Conservation (phyloP, 2,888 invertebrate genomes). For the Sphaerophoria taeniata region DNA sequence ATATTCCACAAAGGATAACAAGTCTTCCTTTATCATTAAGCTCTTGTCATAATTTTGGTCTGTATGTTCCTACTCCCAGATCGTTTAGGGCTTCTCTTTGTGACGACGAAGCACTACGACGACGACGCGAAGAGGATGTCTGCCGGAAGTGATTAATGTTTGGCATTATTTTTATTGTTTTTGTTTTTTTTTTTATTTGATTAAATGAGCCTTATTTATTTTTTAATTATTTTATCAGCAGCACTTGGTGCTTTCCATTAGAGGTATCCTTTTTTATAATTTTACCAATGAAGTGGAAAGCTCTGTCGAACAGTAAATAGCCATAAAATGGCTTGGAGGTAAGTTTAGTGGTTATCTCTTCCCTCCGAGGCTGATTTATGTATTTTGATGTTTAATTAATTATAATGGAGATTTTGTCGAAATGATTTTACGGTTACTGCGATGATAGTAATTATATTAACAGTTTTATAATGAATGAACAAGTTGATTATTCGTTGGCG, state of each 20-base stretch:
- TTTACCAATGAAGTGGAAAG: conserved; percentile 33
- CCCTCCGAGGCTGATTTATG: conserved; percentile 2
- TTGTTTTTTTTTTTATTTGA: not conserved
- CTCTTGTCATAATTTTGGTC: too few relatives aligned
- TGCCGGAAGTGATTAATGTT: too few relatives aligned
- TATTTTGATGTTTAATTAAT: conserved; percentile 58
- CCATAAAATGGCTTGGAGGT: not conserved
- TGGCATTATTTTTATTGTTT: too few relatives aligned
- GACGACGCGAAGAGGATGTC: too few relatives aligned
- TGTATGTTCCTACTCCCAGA: too few relatives aligned
- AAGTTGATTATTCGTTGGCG: not conserved
- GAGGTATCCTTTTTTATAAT: not conserved
- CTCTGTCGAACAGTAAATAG: conserved; percentile 30
- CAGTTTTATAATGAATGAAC: conserved; percentile 17
- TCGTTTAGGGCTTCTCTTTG: too few relatives aligned
- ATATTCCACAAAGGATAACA: too few relatives aligned
- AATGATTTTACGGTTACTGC: conserved; percentile 50
- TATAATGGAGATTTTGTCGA: conserved; percentile 63
- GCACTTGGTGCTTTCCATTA: too few relatives aligned
- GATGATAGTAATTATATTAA: conserved; percentile 42
- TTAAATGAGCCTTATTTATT: too few relatives aligned
- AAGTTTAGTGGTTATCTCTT: not conserved
- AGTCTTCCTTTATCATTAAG: too few relatives aligned
- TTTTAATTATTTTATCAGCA: too few relatives aligned
- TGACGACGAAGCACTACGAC: too few relatives aligned